Conservation (phyloP, 2,113 vertebrate genomes). For the Furnarius figulus region DNA sequence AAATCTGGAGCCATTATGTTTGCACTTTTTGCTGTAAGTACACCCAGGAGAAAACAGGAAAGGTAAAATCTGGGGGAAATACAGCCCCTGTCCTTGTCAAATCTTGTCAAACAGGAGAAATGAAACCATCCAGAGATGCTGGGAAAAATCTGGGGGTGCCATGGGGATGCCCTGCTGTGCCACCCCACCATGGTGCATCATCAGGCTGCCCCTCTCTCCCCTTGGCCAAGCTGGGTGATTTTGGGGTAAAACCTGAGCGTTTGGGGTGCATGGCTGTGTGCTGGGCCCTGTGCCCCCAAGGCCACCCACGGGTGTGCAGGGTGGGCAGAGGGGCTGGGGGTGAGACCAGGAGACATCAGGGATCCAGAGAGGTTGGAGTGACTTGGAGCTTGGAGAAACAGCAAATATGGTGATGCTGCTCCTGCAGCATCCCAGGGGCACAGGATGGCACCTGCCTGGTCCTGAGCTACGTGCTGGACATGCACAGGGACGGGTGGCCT, state of each 20-base stretch:
- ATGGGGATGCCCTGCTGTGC: neutral
- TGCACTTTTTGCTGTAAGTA: neutral
- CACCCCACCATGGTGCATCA: neutral
- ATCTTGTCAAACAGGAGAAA: neutral
- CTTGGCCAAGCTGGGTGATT: neutral
- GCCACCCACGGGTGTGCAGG: neutral
- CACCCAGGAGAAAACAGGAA: neutral
- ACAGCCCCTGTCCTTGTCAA: rapidly evolving
- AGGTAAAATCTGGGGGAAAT: neutral
- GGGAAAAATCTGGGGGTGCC: neutral
- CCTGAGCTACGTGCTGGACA: neutral
- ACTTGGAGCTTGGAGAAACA: neutral
- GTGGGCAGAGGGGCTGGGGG: neutral
- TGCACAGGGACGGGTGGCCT: rapidly evolving
- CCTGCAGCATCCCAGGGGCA: rapidly evolving
- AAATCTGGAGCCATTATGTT: rapidly evolving
- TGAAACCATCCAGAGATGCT: neutral
- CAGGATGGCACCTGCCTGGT: neutral
- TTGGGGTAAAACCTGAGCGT: neutral
- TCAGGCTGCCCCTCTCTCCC: neutral
- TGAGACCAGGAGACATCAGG: too few relatives aligned
- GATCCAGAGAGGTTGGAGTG: too few relatives aligned
- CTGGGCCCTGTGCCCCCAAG: neutral
- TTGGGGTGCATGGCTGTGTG: neutral
- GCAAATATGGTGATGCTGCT: neutral